Evolutionary conservation across 1,140 invertebrate species (phyloP).

Genomic region (Psilanteris sp.): DNA sequence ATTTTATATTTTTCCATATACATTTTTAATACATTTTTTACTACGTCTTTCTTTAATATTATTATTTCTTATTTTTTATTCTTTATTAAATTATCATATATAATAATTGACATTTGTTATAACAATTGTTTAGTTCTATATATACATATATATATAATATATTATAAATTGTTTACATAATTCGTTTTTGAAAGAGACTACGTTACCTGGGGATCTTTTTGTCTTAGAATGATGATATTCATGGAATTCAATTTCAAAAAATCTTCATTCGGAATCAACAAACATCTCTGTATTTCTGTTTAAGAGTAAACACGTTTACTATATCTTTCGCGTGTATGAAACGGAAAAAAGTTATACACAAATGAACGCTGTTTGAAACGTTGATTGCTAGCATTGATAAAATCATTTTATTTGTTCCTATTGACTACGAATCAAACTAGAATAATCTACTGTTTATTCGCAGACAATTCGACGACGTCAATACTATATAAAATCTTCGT

Average conservation of each 20-base stretch:
- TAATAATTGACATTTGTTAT: too few relatives aligned
- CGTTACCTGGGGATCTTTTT: too few relatives aligned
- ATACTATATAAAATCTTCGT: constrained; percentile 29
- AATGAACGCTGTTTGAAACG: constrained; percentile 37
- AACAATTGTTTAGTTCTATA: too few relatives aligned
- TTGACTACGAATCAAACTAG: constrained; percentile 23
- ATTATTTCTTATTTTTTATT: too few relatives aligned
- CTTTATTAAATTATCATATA: too few relatives aligned
- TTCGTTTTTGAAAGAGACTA: too few relatives aligned
- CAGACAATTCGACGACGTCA: constrained; percentile 39
- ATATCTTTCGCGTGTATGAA: background rate
- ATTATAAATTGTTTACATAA: too few relatives aligned
- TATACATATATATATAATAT: too few relatives aligned
- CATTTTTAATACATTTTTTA: too few relatives aligned
- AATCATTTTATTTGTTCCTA: constrained; percentile 41
- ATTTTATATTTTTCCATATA: too few relatives aligned
- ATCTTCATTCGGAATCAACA: constrained; percentile 8
- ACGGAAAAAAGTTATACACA: constrained; percentile 12
- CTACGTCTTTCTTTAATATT: too few relatives aligned
- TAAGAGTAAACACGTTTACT: constrained; percentile 6
- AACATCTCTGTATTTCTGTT: constrained; percentile 2
- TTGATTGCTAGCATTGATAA: constrained; percentile 38
- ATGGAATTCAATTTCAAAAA: constrained; percentile 6
- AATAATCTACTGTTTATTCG: constrained; percentile 47
- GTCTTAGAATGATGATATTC: too few relatives aligned